Evolutionary conservation across 1,140 invertebrate species (phyloP).

Genomic region (Pachypsylla venusta): DNA sequence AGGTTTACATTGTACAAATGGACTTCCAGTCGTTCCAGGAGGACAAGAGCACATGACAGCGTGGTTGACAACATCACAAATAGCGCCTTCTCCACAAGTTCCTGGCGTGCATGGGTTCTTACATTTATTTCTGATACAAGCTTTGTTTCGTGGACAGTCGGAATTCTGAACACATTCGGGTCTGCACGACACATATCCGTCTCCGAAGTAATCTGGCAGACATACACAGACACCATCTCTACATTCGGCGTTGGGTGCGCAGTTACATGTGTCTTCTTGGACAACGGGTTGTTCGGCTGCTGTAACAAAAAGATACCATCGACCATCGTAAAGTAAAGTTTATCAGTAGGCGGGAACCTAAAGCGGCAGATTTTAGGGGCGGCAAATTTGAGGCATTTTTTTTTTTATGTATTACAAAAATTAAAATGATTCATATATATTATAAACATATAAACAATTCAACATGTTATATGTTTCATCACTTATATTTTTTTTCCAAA

Average conservation of each 20-base stretch:
- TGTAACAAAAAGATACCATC: too few relatives aligned
- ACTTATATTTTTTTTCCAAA: too few relatives aligned
- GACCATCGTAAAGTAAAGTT: too few relatives aligned
- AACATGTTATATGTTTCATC: too few relatives aligned
- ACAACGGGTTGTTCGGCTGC: too few relatives aligned
- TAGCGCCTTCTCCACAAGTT: slow-evolving; percentile 52
- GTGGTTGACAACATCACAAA: slow-evolving; percentile 68
- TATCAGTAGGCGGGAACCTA: too few relatives aligned
- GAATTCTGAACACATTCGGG: slow-evolving; percentile 54
- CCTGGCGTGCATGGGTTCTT: slow-evolving; percentile 54
- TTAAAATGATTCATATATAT: too few relatives aligned
- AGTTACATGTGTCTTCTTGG: slow-evolving; percentile 46
- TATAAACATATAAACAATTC: too few relatives aligned
- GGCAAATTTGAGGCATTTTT: too few relatives aligned
- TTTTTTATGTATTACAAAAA: too few relatives aligned
- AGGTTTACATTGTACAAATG: slow-evolving; percentile 32
- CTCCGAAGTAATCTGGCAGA: slow-evolving; percentile 48
- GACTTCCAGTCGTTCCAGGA: slow-evolving; percentile 52
- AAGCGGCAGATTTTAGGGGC: too few relatives aligned
- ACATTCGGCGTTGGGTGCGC: slow-evolving; percentile 48
- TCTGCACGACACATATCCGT: slow-evolving; percentile 54
- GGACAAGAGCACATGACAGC: slow-evolving; percentile 56
- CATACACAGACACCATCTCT: slow-evolving; percentile 49
- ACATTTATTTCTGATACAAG: slow-evolving; percentile 58
- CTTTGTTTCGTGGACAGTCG: slow-evolving; percentile 50